These are phyloP conservation scores for Amblyopsis rosae DNA, from an alignment of 2,113 vertebrate genomes.

Conservation along the genomic window DNA sequence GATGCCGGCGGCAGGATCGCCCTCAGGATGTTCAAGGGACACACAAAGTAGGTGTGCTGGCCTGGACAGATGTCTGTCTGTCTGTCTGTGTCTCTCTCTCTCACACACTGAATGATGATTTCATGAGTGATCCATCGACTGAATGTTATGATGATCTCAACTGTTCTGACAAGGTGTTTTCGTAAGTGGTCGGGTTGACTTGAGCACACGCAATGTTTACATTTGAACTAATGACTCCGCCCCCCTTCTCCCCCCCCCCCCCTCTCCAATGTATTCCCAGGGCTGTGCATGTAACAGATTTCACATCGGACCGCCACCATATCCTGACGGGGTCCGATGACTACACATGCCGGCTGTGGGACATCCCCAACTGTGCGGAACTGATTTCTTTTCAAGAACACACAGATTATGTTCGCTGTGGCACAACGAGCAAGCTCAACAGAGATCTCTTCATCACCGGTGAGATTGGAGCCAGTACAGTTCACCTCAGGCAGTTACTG, in stretches of 20 bases:
- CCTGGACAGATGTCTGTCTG: neutral
- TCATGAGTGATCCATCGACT: slow-evolving; percentile 70
- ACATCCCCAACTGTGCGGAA: slow-evolving; percentile 85
- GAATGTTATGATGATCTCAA: slow-evolving; percentile 59
- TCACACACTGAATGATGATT: slow-evolving; percentile 49
- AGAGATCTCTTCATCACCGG: slow-evolving; percentile 92
- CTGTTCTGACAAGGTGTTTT: slow-evolving; percentile 40
- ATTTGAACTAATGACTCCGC: neutral
- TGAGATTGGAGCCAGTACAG: slow-evolving; percentile 51
- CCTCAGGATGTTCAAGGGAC: slow-evolving; percentile 88
- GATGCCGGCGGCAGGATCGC: slow-evolving; percentile 85
- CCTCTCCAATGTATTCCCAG: slow-evolving; percentile 62
- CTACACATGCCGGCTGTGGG: slow-evolving; percentile 89
- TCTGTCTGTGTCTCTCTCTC: too few species aligned
- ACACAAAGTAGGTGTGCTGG: slow-evolving; percentile 84
- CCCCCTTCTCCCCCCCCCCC: neutral
- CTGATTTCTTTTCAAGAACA: slow-evolving; percentile 85
- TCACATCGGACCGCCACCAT: slow-evolving; percentile 87
- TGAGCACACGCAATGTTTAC: neutral
- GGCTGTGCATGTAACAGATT: slow-evolving; percentile 87
- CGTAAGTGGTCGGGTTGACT: neutral
- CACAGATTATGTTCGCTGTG: slow-evolving; percentile 91
- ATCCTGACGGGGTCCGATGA: slow-evolving; percentile 93
- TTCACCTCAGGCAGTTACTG: too few species aligned
- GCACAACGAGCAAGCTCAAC: slow-evolving; percentile 87